A percentile compares a stretch with the other conserved stretches of the same genome.
Conservation (phyloP, 2,888 invertebrate genomes). For the Miltochrista miniata region DNA sequence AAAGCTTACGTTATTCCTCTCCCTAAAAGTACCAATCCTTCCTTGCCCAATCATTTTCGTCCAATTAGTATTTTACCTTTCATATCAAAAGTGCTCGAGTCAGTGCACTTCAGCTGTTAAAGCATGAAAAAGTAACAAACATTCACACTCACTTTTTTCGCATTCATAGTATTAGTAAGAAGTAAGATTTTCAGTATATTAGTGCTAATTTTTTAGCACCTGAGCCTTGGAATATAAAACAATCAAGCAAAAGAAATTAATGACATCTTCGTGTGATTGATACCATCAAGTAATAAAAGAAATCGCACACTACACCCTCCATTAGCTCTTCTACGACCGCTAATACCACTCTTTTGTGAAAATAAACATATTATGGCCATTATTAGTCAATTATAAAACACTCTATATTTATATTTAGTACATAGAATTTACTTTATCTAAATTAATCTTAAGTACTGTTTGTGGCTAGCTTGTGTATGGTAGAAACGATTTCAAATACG, state of each 20-base stretch:
- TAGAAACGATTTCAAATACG: too few species aligned
- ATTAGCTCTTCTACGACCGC: neutral
- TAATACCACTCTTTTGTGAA: slow-evolving; percentile 1
- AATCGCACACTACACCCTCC: neutral
- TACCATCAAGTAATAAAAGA: neutral
- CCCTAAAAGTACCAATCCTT: too few species aligned
- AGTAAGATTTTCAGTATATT: neutral
- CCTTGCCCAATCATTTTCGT: too few species aligned
- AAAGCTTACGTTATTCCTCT: too few species aligned
- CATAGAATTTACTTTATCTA: slow-evolving; percentile 14
- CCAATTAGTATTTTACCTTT: too few species aligned
- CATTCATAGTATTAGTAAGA: too few species aligned
- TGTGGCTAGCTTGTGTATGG: slow-evolving; percentile 19
- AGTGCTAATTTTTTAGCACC: neutral
- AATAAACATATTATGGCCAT: slow-evolving; percentile 12
- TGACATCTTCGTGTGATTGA: neutral
- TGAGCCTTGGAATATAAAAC: slow-evolving; percentile 1
- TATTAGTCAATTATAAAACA: slow-evolving; percentile 23
- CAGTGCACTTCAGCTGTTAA: too few species aligned
- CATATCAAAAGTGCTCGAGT: too few species aligned
- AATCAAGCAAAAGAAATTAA: slow-evolving; percentile 2
- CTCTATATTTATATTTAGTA: slow-evolving; percentile 28
- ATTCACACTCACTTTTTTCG: too few species aligned
- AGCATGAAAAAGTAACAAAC: too few species aligned
- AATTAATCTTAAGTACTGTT: too few species aligned